Conservation (phyloP, 2,113 vertebrate genomes). For the Phaetusa simplex region DNA sequence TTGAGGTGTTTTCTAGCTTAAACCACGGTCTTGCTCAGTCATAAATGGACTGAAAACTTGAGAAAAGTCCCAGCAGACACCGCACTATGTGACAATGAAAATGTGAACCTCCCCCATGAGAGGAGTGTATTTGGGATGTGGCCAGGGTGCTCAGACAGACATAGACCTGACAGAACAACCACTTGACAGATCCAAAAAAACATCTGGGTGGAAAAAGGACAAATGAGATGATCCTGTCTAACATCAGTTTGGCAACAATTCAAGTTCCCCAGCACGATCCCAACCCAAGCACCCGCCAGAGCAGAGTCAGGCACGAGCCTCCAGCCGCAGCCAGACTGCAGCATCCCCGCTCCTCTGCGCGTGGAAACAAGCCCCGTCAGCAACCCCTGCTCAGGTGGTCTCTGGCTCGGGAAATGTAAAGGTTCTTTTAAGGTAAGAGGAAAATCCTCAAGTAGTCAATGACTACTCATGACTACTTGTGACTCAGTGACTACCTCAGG, state of each 20-base stretch:
- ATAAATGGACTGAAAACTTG: background rate
- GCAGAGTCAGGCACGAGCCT: background rate
- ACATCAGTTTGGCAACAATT: background rate
- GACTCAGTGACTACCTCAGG: background rate
- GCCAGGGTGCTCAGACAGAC: background rate
- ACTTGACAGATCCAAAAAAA: background rate
- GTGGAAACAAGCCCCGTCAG: background rate
- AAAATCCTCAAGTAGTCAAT: background rate
- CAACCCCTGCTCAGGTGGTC: background rate
- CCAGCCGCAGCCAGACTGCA: background rate
- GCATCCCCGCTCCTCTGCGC: background rate
- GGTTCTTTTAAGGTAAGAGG: background rate
- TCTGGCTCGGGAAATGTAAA: background rate
- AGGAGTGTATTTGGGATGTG: background rate
- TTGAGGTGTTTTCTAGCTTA: background rate
- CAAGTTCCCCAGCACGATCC: background rate
- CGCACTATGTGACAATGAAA: background rate
- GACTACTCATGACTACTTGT: too few relatives aligned
- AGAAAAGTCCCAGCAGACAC: background rate
- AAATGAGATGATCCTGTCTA: background rate
- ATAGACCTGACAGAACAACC: background rate
- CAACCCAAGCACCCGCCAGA: background rate
- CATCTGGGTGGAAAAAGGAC: background rate
- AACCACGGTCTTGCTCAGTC: background rate
- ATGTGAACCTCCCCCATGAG: background rate